Evolutionary conservation across 2,797 vertebrate species (phyloP).

Genomic region (Potorous gilbertii): DNA sequence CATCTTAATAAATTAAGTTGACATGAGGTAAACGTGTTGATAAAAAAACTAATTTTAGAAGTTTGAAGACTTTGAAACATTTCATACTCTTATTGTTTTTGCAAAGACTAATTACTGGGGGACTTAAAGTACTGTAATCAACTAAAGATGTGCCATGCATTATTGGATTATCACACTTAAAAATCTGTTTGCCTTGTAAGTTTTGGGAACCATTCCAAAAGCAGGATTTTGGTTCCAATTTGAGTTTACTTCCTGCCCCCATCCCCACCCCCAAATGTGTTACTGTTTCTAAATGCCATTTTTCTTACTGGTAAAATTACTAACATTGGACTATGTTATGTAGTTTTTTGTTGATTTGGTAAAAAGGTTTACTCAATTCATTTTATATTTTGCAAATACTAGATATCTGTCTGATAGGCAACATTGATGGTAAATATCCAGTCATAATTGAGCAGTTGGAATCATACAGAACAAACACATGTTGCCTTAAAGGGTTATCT

Average conservation of each 20-base stretch:
- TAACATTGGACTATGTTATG: constrained; percentile 85
- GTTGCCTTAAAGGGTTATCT: constrained; percentile 99
- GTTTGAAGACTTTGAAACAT: constrained; percentile 89
- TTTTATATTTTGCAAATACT: constrained; percentile 87
- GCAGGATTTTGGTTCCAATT: constrained; percentile 86
- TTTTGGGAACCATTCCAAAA: constrained; percentile 88
- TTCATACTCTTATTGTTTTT: constrained; percentile 89
- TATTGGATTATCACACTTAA: constrained; percentile 87
- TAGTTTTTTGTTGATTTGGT: constrained; percentile 85
- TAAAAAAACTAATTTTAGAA: constrained; percentile 88
- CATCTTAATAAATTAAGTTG: constrained; percentile 90
- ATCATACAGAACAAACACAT: constrained; percentile 96
- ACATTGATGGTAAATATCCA: constrained; percentile 84
- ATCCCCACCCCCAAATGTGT: constrained; percentile 68
- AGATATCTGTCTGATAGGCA: constrained; percentile 88
- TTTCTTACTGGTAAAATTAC: constrained; percentile 85
- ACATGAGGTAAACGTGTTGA: constrained; percentile 89
- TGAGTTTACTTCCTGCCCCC: constrained; percentile 74
- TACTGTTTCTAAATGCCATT: constrained; percentile 85
- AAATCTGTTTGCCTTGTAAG: constrained; percentile 86
- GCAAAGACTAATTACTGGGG: constrained; percentile 86
- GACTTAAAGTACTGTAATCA: constrained; percentile 88
- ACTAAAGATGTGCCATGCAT: constrained; percentile 88
- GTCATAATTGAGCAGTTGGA: constrained; percentile 87
- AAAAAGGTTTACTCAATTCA: constrained; percentile 83